These are phyloP conservation scores for Rhinogobio ventralis DNA, from an alignment of 2,797 vertebrate species.

Conservation along the genomic window DNA sequence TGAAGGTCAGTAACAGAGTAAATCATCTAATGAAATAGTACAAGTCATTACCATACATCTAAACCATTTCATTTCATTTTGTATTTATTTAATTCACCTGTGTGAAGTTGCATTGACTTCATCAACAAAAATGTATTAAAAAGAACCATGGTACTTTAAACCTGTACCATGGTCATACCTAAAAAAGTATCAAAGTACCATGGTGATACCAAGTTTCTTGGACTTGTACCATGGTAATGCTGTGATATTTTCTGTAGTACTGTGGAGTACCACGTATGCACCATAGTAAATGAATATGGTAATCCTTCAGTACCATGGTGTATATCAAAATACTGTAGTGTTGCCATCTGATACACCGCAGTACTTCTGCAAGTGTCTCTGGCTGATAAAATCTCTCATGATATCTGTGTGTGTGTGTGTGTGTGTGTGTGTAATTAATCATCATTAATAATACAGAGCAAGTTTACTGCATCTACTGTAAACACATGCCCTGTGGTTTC, in stretches of 20 bases:
- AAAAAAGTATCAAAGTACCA: not conserved
- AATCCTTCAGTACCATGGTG: not conserved
- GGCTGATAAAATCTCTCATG: not conserved
- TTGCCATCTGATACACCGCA: not conserved
- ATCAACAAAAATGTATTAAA: not conserved
- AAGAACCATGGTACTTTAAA: not conserved
- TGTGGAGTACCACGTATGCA: not conserved
- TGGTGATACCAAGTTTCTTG: not conserved
- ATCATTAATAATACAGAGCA: not conserved
- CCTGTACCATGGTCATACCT: not conserved
- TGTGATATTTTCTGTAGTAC: not conserved
- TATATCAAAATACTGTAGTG: not conserved
- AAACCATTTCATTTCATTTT: not conserved
- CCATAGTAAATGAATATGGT: not conserved
- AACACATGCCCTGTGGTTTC: not conserved
- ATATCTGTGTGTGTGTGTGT: too few species aligned
- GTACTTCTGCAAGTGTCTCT: not conserved
- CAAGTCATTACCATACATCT: not conserved
- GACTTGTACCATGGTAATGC: not conserved
- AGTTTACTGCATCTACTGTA: not conserved
- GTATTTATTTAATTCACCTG: not conserved
- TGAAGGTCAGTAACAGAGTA: conserved; percentile 37
- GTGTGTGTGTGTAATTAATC: not conserved
- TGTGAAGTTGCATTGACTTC: not conserved
- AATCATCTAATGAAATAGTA: not conserved